These are phyloP conservation scores for Labeo catla DNA, from an alignment of 2,113 vertebrate genomes.

Conservation along the genomic window DNA sequence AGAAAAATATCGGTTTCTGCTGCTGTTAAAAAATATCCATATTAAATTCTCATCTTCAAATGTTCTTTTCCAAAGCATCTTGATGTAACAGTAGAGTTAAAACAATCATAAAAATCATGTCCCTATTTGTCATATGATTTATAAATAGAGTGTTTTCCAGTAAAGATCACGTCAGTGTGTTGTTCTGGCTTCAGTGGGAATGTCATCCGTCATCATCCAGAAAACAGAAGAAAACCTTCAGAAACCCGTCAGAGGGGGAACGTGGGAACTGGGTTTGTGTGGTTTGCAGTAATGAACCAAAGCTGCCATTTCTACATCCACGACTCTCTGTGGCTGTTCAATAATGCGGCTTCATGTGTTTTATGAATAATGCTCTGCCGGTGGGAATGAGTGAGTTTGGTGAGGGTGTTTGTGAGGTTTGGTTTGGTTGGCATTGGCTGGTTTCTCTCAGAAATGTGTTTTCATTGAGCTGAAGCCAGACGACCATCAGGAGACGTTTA, in stretches of 20 bases:
- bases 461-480: background rate
- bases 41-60: background rate
- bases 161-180: background rate
- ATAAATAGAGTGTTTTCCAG: background rate
- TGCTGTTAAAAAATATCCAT: too few relatives aligned
- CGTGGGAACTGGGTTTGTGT: conserved; percentile 69
- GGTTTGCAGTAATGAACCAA: conserved; percentile 66
- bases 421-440: background rate
- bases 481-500: background rate
- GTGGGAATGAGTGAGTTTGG: conserved; percentile 20
- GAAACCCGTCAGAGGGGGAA: conserved; percentile 54
- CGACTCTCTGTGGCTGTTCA: conserved; percentile 65
- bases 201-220: conserved; percentile 63
- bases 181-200: conserved; percentile 43
- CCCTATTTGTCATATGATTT: background rate
- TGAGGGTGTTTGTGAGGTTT: conserved; percentile 5
- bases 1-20: background rate
- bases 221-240: conserved; percentile 61
- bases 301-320: conserved; percentile 1
- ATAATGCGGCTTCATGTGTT: conserved; percentile 56
- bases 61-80: too few relatives aligned
- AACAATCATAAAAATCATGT: too few relatives aligned
- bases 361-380: conserved; percentile 63
- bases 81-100: too few relatives aligned
- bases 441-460: background rate